These are phyloP conservation scores for Lasioglossum figueresi DNA, from an alignment of 2,888 invertebrate species.

Conservation along the genomic window DNA sequence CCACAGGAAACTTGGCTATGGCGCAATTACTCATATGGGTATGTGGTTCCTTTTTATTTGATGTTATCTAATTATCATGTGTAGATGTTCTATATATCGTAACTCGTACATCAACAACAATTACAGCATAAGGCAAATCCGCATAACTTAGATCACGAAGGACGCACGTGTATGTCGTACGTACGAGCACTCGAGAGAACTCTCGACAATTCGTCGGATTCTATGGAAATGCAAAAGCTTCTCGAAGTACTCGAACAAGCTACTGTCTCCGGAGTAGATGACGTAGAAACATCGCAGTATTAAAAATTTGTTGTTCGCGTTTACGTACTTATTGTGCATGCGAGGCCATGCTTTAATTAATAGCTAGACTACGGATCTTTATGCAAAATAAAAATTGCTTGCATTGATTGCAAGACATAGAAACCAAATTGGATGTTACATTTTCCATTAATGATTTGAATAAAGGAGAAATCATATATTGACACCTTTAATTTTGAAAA, in stretches of 20 bases:
- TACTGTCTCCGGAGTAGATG: slow-evolving; percentile 79
- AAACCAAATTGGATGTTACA: no score
- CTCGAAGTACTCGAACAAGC: slow-evolving; percentile 81
- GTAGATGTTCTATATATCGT: not conserved
- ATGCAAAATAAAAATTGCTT: no score
- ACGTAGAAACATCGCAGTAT: slow-evolving; percentile 80
- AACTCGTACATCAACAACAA: slow-evolving; percentile 24
- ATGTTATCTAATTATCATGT: slow-evolving; percentile 30
- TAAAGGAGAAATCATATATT: no score
- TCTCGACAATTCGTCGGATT: slow-evolving; percentile 79
- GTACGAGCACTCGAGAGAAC: slow-evolving; percentile 86
- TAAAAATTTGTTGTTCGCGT: slow-evolving; percentile 70
- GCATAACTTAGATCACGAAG: slow-evolving; percentile 94
- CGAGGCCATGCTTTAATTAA: slow-evolving; percentile 53
- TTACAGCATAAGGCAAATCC: slow-evolving; percentile 97
- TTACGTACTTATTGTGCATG: slow-evolving; percentile 69
- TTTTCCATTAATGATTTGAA: no score
- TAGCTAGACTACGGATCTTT: slow-evolving; percentile 21
- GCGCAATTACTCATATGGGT: slow-evolving; percentile 98
- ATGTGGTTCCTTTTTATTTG: slow-evolving; percentile 69
- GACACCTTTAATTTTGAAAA: no score
- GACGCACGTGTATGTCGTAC: slow-evolving; percentile 92
- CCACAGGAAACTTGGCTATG: slow-evolving; percentile 94
- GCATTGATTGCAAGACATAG: no score
- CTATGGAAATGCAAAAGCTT: slow-evolving; percentile 81